Evolutionary conservation across 2,797 vertebrate species (phyloP).

Genomic region (Myotis vivesi): DNA sequence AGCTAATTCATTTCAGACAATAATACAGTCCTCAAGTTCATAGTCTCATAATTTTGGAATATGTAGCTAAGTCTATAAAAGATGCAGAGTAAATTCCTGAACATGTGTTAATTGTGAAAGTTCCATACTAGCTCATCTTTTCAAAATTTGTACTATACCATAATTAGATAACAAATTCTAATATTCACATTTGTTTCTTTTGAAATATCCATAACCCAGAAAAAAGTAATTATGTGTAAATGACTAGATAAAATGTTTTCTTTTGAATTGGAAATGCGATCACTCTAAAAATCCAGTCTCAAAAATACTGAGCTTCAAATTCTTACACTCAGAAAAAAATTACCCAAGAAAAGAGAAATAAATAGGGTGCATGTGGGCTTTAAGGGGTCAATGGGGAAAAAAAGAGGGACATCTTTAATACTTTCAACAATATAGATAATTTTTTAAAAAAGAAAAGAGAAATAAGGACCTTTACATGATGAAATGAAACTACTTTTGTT

Average conservation of each 20-base stretch:
- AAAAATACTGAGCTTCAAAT: slow-evolving; percentile 3
- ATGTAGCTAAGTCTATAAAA: slow-evolving; percentile 10
- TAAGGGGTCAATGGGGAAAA: no score
- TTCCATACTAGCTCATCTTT: neutral
- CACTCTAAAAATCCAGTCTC: neutral
- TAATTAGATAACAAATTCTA: neutral
- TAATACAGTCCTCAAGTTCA: neutral
- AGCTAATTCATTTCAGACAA: neutral
- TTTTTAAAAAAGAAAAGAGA: neutral
- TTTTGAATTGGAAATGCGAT: neutral
- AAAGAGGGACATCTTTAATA: no score
- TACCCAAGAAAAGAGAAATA: neutral
- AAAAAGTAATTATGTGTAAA: neutral
- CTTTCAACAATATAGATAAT: no score
- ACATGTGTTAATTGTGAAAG: neutral
- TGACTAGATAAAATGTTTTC: slow-evolving; percentile 15
- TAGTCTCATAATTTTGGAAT: neutral
- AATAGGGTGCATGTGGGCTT: no score
- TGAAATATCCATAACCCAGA: neutral
- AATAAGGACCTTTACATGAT: neutral
- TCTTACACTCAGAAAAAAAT: neutral
- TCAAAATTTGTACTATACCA: neutral
- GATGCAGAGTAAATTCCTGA: slow-evolving; percentile 13
- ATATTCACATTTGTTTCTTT: slow-evolving; percentile 22
- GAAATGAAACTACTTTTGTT: neutral